Percentiles rank a stretch among this genome's conserved stretches.
phyloP scores from a whole-genome alignment of 2,888 invertebrate genomes.

The Pharmacophagus antenor region DNA sequence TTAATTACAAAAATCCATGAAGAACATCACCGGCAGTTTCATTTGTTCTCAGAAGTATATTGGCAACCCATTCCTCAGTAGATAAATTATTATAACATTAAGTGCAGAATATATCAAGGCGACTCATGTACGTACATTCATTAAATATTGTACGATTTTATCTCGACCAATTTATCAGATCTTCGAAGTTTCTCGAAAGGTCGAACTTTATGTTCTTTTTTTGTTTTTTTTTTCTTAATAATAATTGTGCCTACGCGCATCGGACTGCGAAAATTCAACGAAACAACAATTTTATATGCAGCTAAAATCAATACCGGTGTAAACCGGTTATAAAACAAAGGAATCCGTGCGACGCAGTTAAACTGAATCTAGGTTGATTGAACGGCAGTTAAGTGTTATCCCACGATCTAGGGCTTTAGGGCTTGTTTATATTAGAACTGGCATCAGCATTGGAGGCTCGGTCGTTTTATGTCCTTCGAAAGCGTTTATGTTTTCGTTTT shows the following conservation, averaged over 20 bases:
- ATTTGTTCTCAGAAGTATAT: too few species aligned
- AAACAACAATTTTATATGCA: conserved; percentile 27
- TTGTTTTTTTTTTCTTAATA: neutral
- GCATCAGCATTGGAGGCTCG: conserved; percentile 13
- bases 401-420: conserved; percentile 40
- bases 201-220: neutral
- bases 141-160: neutral
- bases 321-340: conserved; percentile 41
- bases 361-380: conserved; percentile 45
- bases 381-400: conserved; percentile 40
- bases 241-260: neutral
- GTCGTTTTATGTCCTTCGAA: conserved; percentile 22
- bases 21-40: too few species aligned
- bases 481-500: conserved; percentile 7
- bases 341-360: conserved; percentile 37
- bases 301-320: conserved; percentile 32
- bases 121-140: neutral
- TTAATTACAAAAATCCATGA: too few species aligned
- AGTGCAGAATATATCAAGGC: too few species aligned
- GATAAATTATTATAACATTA: too few species aligned
- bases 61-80: too few species aligned
- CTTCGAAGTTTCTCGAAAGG: neutral
- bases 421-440: conserved; percentile 36
- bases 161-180: neutral
- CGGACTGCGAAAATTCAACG: conserved; percentile 15